Evolutionary conservation across 2,113 vertebrate species (phyloP).

Genomic region (Apteryx mantelli): DNA sequence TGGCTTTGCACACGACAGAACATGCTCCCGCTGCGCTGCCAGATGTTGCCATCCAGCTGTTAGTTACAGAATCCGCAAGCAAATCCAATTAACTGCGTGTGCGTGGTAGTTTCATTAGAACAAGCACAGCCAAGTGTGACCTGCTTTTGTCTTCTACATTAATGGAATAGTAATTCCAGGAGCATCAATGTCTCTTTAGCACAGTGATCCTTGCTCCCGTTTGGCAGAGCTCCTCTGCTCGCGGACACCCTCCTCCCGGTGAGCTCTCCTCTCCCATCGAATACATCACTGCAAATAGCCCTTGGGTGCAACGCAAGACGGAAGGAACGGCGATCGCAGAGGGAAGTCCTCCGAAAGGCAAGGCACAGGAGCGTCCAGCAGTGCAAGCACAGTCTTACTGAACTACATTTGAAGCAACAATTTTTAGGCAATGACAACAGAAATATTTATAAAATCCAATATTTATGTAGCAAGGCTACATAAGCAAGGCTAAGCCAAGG

Average conservation of each 20-base stretch:
- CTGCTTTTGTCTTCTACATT: background rate
- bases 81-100: background rate
- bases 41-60: slow-evolving; percentile 44
- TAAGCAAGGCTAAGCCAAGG: background rate
- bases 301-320: rapidly evolving
- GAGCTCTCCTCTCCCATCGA: rapidly evolving
- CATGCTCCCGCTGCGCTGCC: rapidly evolving
- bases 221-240: background rate
- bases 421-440: background rate
- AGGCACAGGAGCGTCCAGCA: rapidly evolving
- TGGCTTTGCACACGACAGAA: background rate
- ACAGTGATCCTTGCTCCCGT: background rate
- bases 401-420: background rate
- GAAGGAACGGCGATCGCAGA: background rate
- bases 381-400: too few relatives aligned
- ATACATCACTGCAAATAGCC: slow-evolving; percentile 54
- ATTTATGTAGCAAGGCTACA: background rate
- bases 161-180: background rate
- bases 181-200: background rate
- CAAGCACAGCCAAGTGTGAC: background rate
- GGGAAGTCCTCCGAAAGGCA: background rate
- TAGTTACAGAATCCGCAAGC: background rate
- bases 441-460: background rate
- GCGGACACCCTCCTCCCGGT: background rate
- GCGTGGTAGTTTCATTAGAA: background rate